Evolutionary conservation across 2,113 vertebrate species (phyloP), one percentile per base, ranked within the genome.

Genomic region (Grammomys surdaster): DNA sequence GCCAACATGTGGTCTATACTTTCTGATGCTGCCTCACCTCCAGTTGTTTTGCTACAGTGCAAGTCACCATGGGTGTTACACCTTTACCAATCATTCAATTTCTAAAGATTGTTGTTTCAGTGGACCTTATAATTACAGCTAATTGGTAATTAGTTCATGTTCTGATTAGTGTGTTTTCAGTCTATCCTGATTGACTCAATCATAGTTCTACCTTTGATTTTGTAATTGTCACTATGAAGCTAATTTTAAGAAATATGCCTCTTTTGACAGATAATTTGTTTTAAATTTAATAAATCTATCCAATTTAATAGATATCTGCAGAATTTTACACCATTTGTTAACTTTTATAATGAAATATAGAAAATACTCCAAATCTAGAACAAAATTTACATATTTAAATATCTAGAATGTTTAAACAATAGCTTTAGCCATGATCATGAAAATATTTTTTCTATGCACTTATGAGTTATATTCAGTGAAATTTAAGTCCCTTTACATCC

Each of bases 121-220:
- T 40, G 67, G 11, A 3, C 40, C 72, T 65, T 76, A 63, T 31
- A 72, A 60, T 60, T 87, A 67, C 11, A 89, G 31, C 12, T n/a
- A 8, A 12, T 67, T 93, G 69, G 26, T 40, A 86, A 77, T 85
- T 0, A 81, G 17, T 20, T 4, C 2, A 54, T 94, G 31, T n/a
- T 67, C 80, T 85, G 26, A 85, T 76, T 75, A 89, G 0, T 60
- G 54, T 22, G 56, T 95, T 89, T 87, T 91, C 33, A 20, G 17
- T 20, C 5, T 67, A 46, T 86, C 10, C 60, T 86, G 26, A 69
- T 51, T 36, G 69, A 65, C 17, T 96, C 13, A 20, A 33, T 72
- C n/a, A 86, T 51, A 28, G 33, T 2, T 67, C 51, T 84, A 89
- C 36, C 58, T 92, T 87, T 89, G 28, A 91, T 81, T 92, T 96